These are phyloP conservation scores for Lasioglossum vierecki DNA, from an alignment of 2,888 invertebrate genomes.

Conservation along the genomic window DNA sequence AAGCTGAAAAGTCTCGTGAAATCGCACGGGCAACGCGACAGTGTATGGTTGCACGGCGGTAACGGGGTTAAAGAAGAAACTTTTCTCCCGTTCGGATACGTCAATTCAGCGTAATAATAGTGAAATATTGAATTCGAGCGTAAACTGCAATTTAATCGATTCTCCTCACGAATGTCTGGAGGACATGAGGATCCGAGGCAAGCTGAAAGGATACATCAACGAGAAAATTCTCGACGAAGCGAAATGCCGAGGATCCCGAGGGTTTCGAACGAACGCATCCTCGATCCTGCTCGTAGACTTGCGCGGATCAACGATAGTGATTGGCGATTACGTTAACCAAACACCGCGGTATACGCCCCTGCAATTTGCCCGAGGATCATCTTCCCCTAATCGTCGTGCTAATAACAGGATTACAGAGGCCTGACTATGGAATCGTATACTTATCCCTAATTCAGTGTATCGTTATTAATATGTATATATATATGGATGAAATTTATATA, in stretches of 20 bases:
- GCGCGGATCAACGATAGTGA: constrained; percentile 78
- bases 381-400: constrained; percentile 82
- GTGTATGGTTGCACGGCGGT: background rate
- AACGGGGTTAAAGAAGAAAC: constrained; percentile 44
- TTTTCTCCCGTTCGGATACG: constrained; percentile 44
- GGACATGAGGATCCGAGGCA: constrained; percentile 58
- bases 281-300: constrained; percentile 55
- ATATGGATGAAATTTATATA: constrained; percentile 17
- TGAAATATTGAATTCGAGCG: constrained; percentile 71
- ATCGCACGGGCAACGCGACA: background rate
- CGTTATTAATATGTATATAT: constrained; percentile 78
- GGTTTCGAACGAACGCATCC: constrained; percentile 67
- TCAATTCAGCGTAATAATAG: constrained; percentile 64
- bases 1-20: background rate
- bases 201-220: constrained; percentile 32
- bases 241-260: constrained; percentile 52
- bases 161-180: constrained; percentile 66
- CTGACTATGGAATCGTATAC: constrained; percentile 81
- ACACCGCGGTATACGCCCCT: constrained; percentile 82
- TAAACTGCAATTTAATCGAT: constrained; percentile 71
- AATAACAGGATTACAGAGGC: constrained; percentile 83
- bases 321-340: constrained; percentile 84
- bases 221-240: constrained; percentile 57
- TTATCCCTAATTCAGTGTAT: constrained; percentile 82
- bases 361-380: constrained; percentile 82